Percentiles rank a stretch among this genome's conserved stretches.
Conservation (phyloP, 2,888 invertebrate genomes). For the Aleiodes leptofemur region DNA sequence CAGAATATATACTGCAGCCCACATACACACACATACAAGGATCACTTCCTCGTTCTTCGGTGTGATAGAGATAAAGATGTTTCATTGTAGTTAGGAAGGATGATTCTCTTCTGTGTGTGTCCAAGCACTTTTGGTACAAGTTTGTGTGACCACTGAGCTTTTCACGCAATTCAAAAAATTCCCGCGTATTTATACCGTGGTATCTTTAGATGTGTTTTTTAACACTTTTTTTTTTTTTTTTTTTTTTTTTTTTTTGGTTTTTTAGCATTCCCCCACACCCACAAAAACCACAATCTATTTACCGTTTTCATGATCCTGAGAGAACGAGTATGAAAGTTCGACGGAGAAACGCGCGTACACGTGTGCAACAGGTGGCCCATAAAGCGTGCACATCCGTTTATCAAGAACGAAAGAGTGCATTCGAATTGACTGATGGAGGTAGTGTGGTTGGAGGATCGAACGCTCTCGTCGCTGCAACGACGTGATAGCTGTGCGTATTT, state of each 20-base stretch:
- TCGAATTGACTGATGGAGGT: constrained; percentile 74
- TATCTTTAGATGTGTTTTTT: constrained; percentile 2
- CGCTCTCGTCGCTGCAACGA: constrained; percentile 59
- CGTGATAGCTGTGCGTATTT: constrained; percentile 49
- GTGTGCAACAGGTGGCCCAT: constrained; percentile 74
- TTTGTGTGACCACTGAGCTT: no score
- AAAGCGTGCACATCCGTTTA: constrained; percentile 75
- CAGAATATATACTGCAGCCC: constrained; percentile 23
- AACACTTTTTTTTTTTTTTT: background rate
- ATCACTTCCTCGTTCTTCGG: constrained; percentile 3
- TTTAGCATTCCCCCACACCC: background rate
- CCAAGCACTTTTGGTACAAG: background rate
- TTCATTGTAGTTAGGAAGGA: background rate
- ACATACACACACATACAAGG: background rate
- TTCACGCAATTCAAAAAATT: background rate
- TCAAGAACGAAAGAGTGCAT: constrained; percentile 75
- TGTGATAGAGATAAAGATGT: constrained; percentile 20
- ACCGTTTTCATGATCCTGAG: constrained; percentile 46
- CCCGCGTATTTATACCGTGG: no score
- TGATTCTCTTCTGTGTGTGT: background rate
- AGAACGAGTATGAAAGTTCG: constrained; percentile 68
- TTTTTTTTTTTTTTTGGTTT: background rate
- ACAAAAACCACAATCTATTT: constrained; percentile 38
- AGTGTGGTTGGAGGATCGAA: constrained; percentile 67
- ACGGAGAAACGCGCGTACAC: constrained; percentile 68